Percentiles rank a stretch among this genome's conserved stretches.
phyloP scores from a whole-genome alignment of 1,140 invertebrate genomes.

The Grapholita molesta region DNA sequence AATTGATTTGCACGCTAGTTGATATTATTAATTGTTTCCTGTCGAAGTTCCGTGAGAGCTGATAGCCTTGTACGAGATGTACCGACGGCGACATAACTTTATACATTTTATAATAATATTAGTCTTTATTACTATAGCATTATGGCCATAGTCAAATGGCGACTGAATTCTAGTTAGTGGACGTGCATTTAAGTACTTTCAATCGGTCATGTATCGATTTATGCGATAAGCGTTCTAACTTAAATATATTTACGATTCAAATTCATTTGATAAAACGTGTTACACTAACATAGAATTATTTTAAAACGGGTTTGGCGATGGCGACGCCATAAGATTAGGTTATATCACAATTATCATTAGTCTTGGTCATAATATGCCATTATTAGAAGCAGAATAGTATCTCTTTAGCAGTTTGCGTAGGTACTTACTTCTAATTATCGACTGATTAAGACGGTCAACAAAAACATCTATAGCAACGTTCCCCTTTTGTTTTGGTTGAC shows the following conservation, averaged over 20 bases:
- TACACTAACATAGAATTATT: not conserved
- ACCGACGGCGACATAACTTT: not conserved
- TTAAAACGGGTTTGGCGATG: not conserved
- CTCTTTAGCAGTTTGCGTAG: too few species aligned
- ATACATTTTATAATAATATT: too few species aligned
- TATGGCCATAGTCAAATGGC: not conserved
- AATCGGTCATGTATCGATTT: not conserved
- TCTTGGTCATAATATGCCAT: too few species aligned
- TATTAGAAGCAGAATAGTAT: too few species aligned
- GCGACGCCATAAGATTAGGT: not conserved
- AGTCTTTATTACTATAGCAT: not conserved
- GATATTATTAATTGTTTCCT: constrained; percentile 8
- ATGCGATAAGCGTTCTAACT: not conserved
- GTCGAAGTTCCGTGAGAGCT: constrained; percentile 6
- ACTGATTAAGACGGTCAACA: too few species aligned
- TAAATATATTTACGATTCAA: not conserved
- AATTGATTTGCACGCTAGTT: too few species aligned
- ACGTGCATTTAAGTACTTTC: not conserved
- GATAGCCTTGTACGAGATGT: not conserved
- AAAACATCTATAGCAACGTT: too few species aligned
- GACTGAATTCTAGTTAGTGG: not conserved
- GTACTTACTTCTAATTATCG: too few species aligned
- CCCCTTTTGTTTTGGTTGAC: too few species aligned
- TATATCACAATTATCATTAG: not conserved
- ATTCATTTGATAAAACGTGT: not conserved